Evolutionary conservation across 2,113 vertebrate genomes (phyloP), one percentile per base, ranked within the genome.

Genomic region (Dasypus novemcinctus): DNA sequence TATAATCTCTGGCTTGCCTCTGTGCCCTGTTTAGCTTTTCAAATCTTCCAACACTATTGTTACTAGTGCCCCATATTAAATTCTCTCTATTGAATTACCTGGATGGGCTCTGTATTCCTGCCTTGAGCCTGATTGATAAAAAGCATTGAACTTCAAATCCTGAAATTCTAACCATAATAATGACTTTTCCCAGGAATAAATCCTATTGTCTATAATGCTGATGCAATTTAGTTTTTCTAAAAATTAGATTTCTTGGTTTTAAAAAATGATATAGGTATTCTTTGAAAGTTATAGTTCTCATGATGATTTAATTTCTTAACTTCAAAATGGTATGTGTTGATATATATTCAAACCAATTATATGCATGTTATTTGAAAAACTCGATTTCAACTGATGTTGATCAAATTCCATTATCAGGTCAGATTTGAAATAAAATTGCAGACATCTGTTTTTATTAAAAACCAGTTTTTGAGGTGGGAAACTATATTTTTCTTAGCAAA

Each of bases 371-470:
- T 95, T 96, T 94, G 94, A 89, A 95, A 91, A 95, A 80, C 49
- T 79, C 36, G 63, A 57, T 96, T 96, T 96, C 66, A 88, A 36
- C n/a, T 89, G 17, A 33, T 94, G 93, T 82, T 87, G 75, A 84
- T 94, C 68, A 94, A 94, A 91, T 82, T 69, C 41, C n/a, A 25
- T 94, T 91, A 93, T 91, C 91, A 82, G 81, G 71, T 88, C 38
- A 83, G 63, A 63, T 89, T 43, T 91, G 86, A 93, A 97, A 90
- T 89, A 84, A 79, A 96, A 86, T 79, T 69, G 17, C 52, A 90
- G 85, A 86, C 72, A 85, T 96, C 41, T 96, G 63, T 94, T 94
- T 94, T 93, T 91, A 94, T 66, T 93, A 87, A 95, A 94, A 93
- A n/a, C 61, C 61, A 29, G 52, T 95, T 80, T 80, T 57, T 61